Evolutionary conservation across 2,888 invertebrate genomes (phyloP).

Genomic region (Caenorhabditis wallacei): DNA sequence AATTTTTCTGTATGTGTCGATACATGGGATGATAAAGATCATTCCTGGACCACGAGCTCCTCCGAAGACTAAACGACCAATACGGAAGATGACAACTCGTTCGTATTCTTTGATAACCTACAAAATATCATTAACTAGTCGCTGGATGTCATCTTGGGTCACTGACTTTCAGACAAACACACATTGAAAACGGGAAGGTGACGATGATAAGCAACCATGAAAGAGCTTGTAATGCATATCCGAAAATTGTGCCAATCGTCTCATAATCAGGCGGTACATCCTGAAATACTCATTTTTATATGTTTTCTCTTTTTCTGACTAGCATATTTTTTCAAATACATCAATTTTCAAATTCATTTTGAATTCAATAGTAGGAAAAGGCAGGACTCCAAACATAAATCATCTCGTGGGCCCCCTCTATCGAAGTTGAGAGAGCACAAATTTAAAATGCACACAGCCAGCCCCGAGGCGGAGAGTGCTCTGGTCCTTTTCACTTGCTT

Average conservation of each 20-base stretch:
- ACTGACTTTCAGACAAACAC: constrained; percentile 81
- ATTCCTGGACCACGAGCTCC: constrained; percentile 90
- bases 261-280: constrained; percentile 83
- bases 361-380: constrained; percentile 1
- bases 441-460: constrained; percentile 20
- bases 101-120: constrained; percentile 85
- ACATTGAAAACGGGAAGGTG: constrained; percentile 83
- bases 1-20: constrained; percentile 92
- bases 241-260: constrained; percentile 83
- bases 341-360: neutral
- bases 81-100: constrained; percentile 92
- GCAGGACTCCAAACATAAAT: constrained; percentile 30
- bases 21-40: constrained; percentile 96
- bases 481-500: neutral
- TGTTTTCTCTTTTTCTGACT: neutral
- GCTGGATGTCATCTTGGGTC: neutral
- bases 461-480: constrained; percentile 2
- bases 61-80: constrained; percentile 89
- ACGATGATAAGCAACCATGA: constrained; percentile 82
- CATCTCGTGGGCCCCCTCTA: constrained; percentile 8
- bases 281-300: constrained; percentile 61
- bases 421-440: constrained; percentile 1
- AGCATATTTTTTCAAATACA: neutral
- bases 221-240: constrained; percentile 81
- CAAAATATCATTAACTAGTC: constrained; percentile 10